These are phyloP conservation scores for Eptesicus fuscus DNA, from an alignment of 2,113 vertebrate genomes.

Conservation along the genomic window DNA sequence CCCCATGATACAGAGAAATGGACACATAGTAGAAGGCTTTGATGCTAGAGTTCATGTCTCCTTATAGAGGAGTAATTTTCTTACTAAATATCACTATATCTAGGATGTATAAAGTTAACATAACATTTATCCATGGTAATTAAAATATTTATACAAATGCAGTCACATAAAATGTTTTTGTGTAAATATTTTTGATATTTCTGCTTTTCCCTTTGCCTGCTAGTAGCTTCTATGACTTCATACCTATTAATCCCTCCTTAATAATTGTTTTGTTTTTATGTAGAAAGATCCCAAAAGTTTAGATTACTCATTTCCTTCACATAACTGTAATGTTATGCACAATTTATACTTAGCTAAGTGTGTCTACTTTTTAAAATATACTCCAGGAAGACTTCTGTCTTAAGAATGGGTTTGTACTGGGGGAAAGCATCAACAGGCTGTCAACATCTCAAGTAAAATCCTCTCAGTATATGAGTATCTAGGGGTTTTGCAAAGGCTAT, in stretches of 20 bases:
- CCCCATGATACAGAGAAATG: not conserved
- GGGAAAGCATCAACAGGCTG: slow-evolving; percentile 41
- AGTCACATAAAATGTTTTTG: not conserved
- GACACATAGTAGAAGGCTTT: not conserved
- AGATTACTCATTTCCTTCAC: slow-evolving; percentile 11
- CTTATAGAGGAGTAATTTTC: not conserved
- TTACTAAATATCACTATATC: not conserved
- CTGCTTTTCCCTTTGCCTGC: not conserved
- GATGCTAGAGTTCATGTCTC: not conserved
- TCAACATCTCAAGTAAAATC: slow-evolving; percentile 55
- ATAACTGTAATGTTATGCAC: not conserved
- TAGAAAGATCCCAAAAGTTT: not conserved
- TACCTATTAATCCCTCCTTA: not conserved
- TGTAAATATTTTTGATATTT: not conserved
- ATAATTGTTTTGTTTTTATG: slow-evolving; percentile 18
- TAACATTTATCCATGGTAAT: not conserved
- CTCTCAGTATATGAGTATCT: slow-evolving; percentile 46
- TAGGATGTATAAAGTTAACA: not conserved
- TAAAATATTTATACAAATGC: not conserved
- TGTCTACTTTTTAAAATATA: not conserved
- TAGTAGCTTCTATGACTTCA: not conserved
- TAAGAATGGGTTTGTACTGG: slow-evolving; percentile 46
- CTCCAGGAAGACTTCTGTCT: slow-evolving; percentile 9
- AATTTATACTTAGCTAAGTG: not conserved
- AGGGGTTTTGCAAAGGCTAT: slow-evolving; percentile 58